Conservation (phyloP, 53 echinoderm and acorn worm genomes). For the Paracentrotus lividus region DNA sequence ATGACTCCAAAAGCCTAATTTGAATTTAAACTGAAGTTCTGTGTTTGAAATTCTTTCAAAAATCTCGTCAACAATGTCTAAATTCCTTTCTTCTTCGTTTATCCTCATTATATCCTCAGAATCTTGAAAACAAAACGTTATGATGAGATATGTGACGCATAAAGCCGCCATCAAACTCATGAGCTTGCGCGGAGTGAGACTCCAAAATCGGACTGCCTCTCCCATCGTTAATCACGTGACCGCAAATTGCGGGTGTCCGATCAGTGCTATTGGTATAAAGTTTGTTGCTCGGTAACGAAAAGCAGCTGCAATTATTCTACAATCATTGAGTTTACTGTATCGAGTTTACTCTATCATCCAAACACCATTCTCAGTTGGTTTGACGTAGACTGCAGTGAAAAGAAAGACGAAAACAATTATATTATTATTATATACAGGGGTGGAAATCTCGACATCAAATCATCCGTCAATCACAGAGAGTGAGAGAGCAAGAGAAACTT, state of each 20-base stretch:
- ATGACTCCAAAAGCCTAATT: slow-evolving; percentile 42
- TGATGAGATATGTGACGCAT: not conserved
- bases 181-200: not conserved
- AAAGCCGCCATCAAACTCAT: slow-evolving; percentile 2
- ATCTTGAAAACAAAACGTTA: not conserved
- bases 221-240: not conserved
- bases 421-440: no score
- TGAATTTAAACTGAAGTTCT: slow-evolving; percentile 40
- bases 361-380: no score
- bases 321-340: no score
- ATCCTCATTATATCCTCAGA: not conserved
- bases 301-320: no score
- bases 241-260: not conserved
- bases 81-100: not conserved
- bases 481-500: no score
- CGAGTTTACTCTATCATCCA: no score
- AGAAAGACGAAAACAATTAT: no score
- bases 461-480: no score
- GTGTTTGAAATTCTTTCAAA: not conserved
- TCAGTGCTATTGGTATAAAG: slow-evolving; percentile 5
- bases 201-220: not conserved
- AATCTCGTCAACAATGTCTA: no score
- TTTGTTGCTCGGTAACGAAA: slow-evolving; percentile 4
- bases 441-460: no score
- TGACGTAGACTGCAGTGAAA: no score